A percentile compares a stretch with the other conserved stretches of the same genome.
Evolutionary conservation across 2,113 vertebrate genomes (phyloP).

Genomic region (Python bivittatus): DNA sequence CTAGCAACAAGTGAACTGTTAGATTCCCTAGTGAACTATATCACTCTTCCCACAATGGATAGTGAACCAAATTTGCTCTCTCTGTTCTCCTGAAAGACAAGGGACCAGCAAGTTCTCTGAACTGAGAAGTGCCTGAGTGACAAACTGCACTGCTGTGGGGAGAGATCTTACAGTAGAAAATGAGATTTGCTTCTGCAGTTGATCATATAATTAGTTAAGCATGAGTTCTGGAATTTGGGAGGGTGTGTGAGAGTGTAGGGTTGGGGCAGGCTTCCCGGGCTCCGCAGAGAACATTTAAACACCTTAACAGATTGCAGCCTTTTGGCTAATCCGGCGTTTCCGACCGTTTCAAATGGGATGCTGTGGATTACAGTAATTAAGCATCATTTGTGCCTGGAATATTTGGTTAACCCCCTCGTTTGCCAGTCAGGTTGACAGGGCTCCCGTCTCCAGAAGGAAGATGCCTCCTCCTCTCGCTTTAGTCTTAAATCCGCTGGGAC

Average conservation of each 20-base stretch:
- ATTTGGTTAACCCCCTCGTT: background rate
- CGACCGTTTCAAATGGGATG: background rate
- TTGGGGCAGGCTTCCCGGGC: background rate
- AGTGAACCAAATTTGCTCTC: background rate
- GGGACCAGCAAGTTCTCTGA: background rate
- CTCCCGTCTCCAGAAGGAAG: background rate
- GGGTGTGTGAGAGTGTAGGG: background rate
- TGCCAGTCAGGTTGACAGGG: background rate
- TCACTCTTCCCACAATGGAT: background rate
- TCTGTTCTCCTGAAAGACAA: background rate
- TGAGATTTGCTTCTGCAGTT: background rate
- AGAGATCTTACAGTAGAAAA: background rate
- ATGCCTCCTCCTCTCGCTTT: background rate
- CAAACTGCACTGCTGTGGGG: background rate
- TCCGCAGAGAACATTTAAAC: accelerated
- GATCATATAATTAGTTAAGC: background rate
- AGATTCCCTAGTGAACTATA: no score
- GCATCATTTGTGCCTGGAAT: background rate
- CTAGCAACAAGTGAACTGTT: background rate
- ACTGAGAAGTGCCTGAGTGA: background rate
- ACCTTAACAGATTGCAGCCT: background rate
- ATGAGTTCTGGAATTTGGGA: background rate
- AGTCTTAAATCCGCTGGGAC: background rate
- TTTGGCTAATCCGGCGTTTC: background rate
- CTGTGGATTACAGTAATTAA: background rate